phyloP scores from a whole-genome alignment of 1,140 invertebrate genomes.

The Zaprionus tsacasi region DNA sequence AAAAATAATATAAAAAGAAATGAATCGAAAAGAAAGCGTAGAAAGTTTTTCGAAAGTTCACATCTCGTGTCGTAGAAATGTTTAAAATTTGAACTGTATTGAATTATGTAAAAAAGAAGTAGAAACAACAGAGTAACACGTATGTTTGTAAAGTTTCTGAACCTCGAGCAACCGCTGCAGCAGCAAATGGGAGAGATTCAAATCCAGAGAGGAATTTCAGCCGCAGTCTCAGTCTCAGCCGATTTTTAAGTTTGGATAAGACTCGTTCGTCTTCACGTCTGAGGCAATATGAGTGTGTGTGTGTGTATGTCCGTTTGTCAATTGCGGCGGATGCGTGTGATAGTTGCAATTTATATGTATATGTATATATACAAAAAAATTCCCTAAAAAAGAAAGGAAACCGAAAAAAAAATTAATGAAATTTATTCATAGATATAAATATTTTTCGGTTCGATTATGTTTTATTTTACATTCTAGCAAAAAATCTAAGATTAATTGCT shows the following conservation, averaged over 20 bases:
- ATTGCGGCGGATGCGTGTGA: constrained; percentile 72
- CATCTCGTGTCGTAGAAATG: constrained; percentile 69
- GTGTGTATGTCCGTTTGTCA: constrained; percentile 61
- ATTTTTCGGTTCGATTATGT: constrained; percentile 51
- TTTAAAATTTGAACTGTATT: constrained; percentile 53
- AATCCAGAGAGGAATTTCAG: constrained; percentile 56
- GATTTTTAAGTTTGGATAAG: constrained; percentile 56
- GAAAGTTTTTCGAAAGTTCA: constrained; percentile 65
- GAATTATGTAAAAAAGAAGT: constrained; percentile 65
- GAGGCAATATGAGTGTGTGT: constrained; percentile 75
- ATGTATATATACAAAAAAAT: constrained; percentile 43
- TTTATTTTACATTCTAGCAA: constrained; percentile 67
- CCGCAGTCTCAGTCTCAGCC: constrained; percentile 71
- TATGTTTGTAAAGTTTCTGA: constrained; percentile 52
- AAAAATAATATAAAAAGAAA: constrained; percentile 40
- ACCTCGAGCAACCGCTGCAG: constrained; percentile 27
- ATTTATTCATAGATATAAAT: constrained; percentile 58
- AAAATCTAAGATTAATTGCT: constrained; percentile 79
- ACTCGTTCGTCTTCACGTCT: constrained; percentile 59
- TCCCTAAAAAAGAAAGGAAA: constrained; percentile 34
- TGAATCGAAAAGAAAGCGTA: constrained; percentile 49
- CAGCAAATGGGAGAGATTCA: constrained; percentile 25
- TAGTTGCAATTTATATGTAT: constrained; percentile 81
- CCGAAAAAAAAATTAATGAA: constrained; percentile 38
- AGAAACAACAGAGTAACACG: constrained; percentile 29